Base-by-base conservation (phyloP, 2,888 invertebrate genomes). In the Maniola hyperantus region DNA sequence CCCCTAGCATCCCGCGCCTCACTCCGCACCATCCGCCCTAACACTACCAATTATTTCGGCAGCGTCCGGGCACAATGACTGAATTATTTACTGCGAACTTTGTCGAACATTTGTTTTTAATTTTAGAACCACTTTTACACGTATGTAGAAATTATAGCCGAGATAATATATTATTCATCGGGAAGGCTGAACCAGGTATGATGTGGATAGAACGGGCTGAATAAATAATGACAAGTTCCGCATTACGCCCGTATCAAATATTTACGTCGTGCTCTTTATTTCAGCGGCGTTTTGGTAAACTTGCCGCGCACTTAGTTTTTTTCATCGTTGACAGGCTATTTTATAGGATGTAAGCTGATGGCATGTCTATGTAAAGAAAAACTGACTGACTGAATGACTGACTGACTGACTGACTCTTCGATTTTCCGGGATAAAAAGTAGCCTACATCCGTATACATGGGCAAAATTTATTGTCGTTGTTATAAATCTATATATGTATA, bases 81-180 rank as follows among this genome's bases (percentile, higher is more conserved):
- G 79, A 87, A 88, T 87, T 84, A 87, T 87, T 84, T 81, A 87
- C 77, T 73, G 73, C 76, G 72, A 81, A 86, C 83, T 86, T 83
- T 83, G 80, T 80, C 77, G 79, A 82, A 80, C 80, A 83, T 87
- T 83, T 84, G 83, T 85, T 86, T 86, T 87, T 84, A 84, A 85
- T 82, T n/a, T 79, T 80, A 79, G 79, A 81, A 78, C 76, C 76
- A 79, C 77, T 80, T 78, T 77, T 77, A 78, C 76, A 76, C 71
- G 71, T 75, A 76, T 75, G 72, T 63, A 74, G 73, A 77, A 79
- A 80, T 81, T 79, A 79, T 78, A 77, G 76, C 74, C 69, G 73
- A 66, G 63, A 72, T 83, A 73, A 72, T 83, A 73, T 76, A 79
- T 81, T 79, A 82, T 83, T 82, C 79, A 83, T 71, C 48, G 71